These are phyloP conservation scores for Heteromormyrus szaboi DNA, from an alignment of 2,797 vertebrate genomes.

Conservation along the genomic window DNA sequence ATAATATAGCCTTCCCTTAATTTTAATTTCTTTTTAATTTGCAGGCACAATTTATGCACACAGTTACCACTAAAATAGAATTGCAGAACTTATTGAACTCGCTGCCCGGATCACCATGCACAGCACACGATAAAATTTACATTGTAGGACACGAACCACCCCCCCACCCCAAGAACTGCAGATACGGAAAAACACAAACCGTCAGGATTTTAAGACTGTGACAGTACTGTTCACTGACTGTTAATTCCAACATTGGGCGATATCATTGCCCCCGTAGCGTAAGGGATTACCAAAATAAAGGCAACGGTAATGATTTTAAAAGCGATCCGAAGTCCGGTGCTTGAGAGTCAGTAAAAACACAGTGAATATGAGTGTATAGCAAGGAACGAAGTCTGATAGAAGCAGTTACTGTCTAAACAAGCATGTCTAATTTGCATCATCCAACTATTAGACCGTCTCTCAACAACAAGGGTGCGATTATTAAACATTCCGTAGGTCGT, in stretches of 20 bases:
- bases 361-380: neutral
- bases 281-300: neutral
- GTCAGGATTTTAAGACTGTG: neutral
- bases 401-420: neutral
- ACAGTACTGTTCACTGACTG: neutral
- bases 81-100: neutral
- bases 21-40: neutral
- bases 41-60: neutral
- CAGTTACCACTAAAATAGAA: neutral
- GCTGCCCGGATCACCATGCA: neutral
- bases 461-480: neutral
- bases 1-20: neutral
- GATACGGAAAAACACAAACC: neutral
- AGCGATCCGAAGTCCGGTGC: neutral
- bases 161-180: neutral
- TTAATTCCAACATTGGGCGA: neutral
- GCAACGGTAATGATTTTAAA: neutral
- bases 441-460: neutral
- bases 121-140: neutral
- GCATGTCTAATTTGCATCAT: neutral
- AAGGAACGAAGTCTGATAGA: neutral
- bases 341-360: neutral
- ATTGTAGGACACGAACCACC: neutral
- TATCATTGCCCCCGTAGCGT: neutral
- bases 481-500: neutral